Evolutionary conservation across 2,797 vertebrate genomes (phyloP).

Genomic region (Ptychobarbus kaznakovi): DNA sequence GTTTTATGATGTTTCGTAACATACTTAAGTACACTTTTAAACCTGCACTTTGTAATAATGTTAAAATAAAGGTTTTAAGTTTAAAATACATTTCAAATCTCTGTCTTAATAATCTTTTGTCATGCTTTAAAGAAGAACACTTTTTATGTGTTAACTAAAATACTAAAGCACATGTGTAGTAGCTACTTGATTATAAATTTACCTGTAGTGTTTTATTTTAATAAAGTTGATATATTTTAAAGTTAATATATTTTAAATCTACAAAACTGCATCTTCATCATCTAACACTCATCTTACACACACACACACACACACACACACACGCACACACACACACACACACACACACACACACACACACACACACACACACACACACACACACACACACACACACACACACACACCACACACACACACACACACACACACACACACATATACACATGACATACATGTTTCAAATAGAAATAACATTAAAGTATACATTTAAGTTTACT

Average conservation of each 20-base stretch:
- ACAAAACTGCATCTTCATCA: not conserved
- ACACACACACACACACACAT: too few relatives aligned
- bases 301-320: too few relatives aligned
- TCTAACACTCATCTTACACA: not conserved
- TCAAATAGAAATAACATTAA: too few relatives aligned
- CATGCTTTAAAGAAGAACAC: not conserved
- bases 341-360: too few relatives aligned
- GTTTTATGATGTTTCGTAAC: not conserved
- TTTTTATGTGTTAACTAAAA: not conserved
- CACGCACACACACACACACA: too few relatives aligned
- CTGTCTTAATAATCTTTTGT: not conserved
- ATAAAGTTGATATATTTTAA: not conserved
- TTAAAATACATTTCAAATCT: not conserved
- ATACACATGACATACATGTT: too few relatives aligned
- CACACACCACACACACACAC: too few relatives aligned
- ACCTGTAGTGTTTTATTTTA: not conserved
- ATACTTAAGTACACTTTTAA: not conserved
- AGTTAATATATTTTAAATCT: not conserved
- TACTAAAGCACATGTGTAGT: not conserved
- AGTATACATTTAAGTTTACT: not conserved
- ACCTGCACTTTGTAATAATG: not conserved
- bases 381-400: too few relatives aligned
- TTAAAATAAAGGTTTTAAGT: not conserved
- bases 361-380: too few relatives aligned
- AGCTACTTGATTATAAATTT: not conserved